Conservation (phyloP, 2,797 vertebrate genomes). For the Sylvia borin region DNA sequence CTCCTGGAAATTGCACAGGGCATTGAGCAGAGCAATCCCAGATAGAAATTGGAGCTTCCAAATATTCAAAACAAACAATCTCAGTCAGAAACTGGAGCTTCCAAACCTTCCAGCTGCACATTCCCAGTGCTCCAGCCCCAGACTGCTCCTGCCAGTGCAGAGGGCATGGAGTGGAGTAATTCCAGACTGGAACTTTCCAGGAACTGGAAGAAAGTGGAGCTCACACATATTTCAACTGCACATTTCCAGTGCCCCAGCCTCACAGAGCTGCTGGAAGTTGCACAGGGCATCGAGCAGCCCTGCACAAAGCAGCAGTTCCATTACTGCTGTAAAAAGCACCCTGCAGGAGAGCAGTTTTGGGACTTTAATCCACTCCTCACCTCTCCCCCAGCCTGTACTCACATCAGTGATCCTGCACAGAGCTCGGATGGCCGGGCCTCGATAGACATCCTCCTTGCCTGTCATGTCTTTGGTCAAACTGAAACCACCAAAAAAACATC, state of each 20-base stretch:
- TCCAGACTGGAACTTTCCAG: no score
- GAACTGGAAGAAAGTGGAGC: no score
- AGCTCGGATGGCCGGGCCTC: slow-evolving; percentile 94
- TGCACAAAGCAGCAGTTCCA: neutral
- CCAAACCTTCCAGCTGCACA: no score
- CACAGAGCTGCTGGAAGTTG: neutral
- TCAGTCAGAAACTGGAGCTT: no score
- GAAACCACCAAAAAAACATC: slow-evolving; percentile 32
- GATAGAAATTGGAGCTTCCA: neutral
- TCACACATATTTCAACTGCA: rapidly evolving
- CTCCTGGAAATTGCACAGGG: neutral
- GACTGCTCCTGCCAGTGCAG: neutral
- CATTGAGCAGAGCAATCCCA: rapidly evolving
- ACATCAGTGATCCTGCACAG: slow-evolving; percentile 98
- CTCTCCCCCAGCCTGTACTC: slow-evolving; percentile 52
- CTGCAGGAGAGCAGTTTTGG: neutral
- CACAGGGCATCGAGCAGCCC: rapidly evolving
- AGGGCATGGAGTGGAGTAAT: rapidly evolving
- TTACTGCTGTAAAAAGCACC: rapidly evolving
- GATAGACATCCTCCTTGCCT: slow-evolving; percentile 95
- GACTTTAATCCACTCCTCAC: no score
- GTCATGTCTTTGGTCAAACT: slow-evolving; percentile 99
- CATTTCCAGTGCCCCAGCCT: neutral
- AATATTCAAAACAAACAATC: neutral
- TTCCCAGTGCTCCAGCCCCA: no score